phyloP scores from a whole-genome alignment of 2,113 vertebrate genomes.

The Brachypteracias leptosomus region DNA sequence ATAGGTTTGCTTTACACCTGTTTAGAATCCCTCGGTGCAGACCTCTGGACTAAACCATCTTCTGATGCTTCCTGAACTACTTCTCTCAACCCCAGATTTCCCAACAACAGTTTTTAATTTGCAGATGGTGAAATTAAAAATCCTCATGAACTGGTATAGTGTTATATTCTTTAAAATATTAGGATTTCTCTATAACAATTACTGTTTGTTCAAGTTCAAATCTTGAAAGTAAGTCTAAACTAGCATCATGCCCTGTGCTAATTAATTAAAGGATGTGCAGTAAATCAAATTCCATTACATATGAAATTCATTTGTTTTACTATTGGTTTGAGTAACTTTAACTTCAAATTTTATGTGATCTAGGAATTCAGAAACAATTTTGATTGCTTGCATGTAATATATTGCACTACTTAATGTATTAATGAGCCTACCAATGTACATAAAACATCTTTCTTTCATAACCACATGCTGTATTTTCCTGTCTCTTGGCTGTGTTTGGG shows the following conservation, averaged over 20 bases:
- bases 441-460: not conserved
- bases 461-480: not conserved
- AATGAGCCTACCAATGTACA: not conserved
- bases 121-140: not conserved
- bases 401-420: not conserved
- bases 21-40: not conserved
- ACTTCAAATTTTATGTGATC: not conserved
- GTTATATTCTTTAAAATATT: not conserved
- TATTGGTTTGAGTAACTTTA: not conserved
- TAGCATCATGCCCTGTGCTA: not conserved
- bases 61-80: not conserved
- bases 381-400: not conserved
- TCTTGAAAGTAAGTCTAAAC: not conserved
- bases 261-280: not conserved
- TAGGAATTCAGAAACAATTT: not conserved
- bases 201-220: not conserved
- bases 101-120: not conserved
- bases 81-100: not conserved
- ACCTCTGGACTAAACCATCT: not conserved
- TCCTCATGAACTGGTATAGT: not conserved
- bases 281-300: not conserved
- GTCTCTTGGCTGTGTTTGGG: not conserved
- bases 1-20: not conserved
- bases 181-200: not conserved
- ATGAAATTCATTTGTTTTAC: not conserved